Conservation (phyloP, 2,113 vertebrate genomes). For the Neopipo cinnamomea region DNA sequence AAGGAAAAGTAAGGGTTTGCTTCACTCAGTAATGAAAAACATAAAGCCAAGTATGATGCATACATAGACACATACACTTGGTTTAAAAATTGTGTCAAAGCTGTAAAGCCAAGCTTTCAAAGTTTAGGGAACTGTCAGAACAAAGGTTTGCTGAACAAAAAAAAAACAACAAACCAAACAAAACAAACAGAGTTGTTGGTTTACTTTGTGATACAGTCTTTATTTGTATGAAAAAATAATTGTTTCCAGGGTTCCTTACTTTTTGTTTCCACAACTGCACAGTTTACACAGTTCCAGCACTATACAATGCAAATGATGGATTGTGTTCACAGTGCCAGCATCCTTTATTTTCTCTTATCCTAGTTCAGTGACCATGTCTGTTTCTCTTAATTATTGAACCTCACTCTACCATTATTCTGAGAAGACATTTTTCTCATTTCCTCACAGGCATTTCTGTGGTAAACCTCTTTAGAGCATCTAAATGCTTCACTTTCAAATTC, state of each 20-base stretch:
- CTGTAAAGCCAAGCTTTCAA: neutral
- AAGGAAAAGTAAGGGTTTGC: neutral
- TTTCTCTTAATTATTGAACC: neutral
- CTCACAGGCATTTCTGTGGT: neutral
- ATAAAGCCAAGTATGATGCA: neutral
- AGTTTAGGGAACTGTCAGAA: neutral
- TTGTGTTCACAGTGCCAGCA: neutral
- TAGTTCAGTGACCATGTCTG: neutral
- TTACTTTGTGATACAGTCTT: neutral
- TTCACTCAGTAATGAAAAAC: neutral
- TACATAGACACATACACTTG: neutral
- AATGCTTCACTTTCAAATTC: neutral
- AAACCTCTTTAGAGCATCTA: neutral
- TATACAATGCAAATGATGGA: neutral
- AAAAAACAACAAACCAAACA: neutral
- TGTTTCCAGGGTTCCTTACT: neutral
- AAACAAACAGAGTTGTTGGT: neutral
- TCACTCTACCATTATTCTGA: neutral
- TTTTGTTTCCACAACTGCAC: neutral
- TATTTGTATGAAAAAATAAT: neutral
- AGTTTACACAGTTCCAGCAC: neutral
- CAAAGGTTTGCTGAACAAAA: neutral
- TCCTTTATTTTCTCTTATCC: neutral
- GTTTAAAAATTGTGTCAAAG: neutral
- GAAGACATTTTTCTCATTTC: neutral